Percentiles rank a stretch among this genome's conserved stretches.
These are phyloP conservation scores for Tetraodon nigroviridis DNA, from an alignment of 2,113 vertebrate species.

Conservation along the genomic window DNA sequence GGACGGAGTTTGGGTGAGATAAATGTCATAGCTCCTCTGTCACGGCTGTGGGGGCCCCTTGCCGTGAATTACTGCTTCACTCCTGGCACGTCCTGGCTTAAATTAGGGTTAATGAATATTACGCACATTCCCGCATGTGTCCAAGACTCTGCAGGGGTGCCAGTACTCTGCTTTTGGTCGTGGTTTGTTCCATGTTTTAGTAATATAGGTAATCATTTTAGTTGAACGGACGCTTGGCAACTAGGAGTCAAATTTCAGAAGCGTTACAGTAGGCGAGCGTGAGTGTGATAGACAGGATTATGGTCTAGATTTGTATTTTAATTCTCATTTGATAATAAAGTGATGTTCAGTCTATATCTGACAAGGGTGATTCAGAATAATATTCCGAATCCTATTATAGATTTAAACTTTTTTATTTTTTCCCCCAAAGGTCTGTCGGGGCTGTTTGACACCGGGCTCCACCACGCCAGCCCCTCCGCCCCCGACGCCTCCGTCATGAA, in stretches of 20 bases:
- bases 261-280: too few species aligned
- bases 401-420: constrained; percentile 5
- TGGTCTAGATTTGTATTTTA: not conserved
- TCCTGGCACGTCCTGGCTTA: constrained; percentile 17
- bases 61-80: constrained; percentile 52
- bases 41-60: constrained; percentile 49
- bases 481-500: constrained; percentile 94
- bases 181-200: too few species aligned
- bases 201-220: too few species aligned
- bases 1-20: constrained; percentile 80
- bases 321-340: not conserved
- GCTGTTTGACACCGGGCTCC: constrained; percentile 90
- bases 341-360: not conserved
- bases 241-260: too few species aligned
- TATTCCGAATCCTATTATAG: not conserved
- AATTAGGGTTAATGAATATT: constrained; percentile 50
- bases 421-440: constrained; percentile 81
- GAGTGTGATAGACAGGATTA: not conserved
- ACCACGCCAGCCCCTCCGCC: constrained; percentile 84
- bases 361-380: too few species aligned
- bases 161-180: too few species aligned
- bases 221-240: too few species aligned
- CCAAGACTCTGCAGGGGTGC: too few species aligned
- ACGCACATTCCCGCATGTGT: constrained; percentile 23
- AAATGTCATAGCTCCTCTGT: constrained; percentile 65